phyloP scores from a whole-genome alignment of 2,113 vertebrate species.

The Eublepharis macularius region DNA sequence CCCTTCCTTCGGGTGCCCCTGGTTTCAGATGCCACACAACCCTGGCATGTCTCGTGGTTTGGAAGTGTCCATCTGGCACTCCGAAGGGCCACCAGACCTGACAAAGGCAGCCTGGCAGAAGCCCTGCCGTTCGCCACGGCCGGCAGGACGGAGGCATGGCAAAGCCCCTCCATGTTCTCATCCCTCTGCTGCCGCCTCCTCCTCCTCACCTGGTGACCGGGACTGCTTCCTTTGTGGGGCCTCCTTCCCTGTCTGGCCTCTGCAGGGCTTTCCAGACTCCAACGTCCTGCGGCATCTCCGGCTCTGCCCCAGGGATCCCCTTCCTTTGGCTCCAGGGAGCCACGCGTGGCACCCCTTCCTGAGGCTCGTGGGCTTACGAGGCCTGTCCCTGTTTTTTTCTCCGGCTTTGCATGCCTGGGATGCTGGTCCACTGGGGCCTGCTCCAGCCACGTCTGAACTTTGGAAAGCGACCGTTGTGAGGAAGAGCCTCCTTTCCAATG shows the following conservation, averaged over 20 bases:
- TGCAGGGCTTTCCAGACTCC: background rate
- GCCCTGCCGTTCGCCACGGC: background rate
- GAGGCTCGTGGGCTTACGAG: fast-evolving
- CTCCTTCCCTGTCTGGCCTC: background rate
- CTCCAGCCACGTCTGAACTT: conserved; percentile 22
- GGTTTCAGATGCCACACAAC: background rate
- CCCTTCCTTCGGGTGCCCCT: background rate
- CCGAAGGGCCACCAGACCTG: background rate
- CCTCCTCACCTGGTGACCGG: background rate
- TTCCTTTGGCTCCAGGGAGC: background rate
- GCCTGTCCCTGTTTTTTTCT: too few relatives aligned
- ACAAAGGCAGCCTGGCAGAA: background rate
- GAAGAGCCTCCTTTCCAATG: background rate
- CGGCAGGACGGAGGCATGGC: background rate
- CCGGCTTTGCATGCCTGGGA: fast-evolving
- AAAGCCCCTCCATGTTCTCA: background rate
- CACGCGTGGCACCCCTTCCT: fast-evolving
- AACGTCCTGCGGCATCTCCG: background rate
- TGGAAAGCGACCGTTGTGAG: background rate
- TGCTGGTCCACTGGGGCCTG: background rate
- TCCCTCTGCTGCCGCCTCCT: too few relatives aligned
- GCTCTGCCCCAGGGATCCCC: background rate
- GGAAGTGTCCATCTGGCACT: background rate
- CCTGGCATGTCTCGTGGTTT: background rate
- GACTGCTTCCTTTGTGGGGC: background rate